Percentiles rank a stretch among this genome's conserved stretches.
Conservation (phyloP, 2,888 invertebrate genomes). For the Patella ulyssiponensis region DNA sequence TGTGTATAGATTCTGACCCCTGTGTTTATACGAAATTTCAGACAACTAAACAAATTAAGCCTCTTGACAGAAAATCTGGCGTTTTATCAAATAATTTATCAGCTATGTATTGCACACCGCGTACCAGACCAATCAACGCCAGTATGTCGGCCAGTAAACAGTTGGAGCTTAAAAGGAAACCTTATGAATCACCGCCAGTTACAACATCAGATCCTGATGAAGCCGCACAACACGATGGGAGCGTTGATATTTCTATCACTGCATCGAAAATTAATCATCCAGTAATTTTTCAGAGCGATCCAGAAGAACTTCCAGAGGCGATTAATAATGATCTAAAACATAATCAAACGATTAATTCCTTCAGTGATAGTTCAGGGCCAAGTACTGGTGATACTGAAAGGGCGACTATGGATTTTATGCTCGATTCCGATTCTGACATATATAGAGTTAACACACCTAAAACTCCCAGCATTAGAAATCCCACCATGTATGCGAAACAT, state of each 20-base stretch:
- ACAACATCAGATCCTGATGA: neutral
- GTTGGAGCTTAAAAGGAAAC: neutral
- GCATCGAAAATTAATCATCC: neutral
- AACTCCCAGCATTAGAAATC: neutral
- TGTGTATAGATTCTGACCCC: neutral
- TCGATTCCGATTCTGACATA: neutral
- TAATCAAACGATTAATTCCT: neutral
- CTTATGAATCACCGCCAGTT: too few species aligned
- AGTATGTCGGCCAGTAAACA: constrained; percentile 2
- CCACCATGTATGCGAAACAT: neutral
- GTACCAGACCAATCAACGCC: neutral
- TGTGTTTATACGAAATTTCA: neutral
- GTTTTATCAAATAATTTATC: neutral
- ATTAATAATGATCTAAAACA: neutral
- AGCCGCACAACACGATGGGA: neutral
- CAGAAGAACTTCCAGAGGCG: neutral
- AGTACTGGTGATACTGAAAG: neutral
- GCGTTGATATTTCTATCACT: neutral
- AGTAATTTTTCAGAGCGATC: neutral
- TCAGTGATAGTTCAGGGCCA: neutral
- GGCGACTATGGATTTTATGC: neutral
- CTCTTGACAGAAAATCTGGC: neutral
- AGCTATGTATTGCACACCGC: neutral
- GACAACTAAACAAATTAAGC: neutral
- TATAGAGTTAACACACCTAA: neutral